Base-by-base conservation (phyloP, 64 coral and sea anemone species). In the Hydrozoanthus tunicans region DNA sequence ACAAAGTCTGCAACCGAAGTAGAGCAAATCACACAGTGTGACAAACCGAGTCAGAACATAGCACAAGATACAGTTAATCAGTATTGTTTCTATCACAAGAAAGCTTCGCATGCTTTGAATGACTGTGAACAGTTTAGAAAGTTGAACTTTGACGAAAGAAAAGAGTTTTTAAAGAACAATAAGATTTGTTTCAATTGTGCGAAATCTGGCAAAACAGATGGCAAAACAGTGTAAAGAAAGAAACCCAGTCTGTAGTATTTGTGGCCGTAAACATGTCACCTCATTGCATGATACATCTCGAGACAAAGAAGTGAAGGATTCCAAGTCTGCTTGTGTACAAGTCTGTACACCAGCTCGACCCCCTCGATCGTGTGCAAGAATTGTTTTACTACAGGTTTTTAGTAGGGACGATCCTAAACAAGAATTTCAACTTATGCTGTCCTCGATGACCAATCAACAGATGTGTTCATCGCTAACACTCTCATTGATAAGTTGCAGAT, bases 61-160 rank as follows among this genome's bases (percentile, higher is more conserved):
- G 5, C 55, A 23, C 58, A 72, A 8, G 7, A 23, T 24, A 62
- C 58, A 52, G 24, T 10, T 24, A 77, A 58, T 10, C 64, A 62
- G 9, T 80, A 93, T 51, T 91, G 89, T 64, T 94, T 94, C 71
- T 86, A 91, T 59, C 93, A 94, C 66, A 91, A 94, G 54, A 79
- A 7, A 20, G 59, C 23, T 27, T 82, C 51, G 10, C 80, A 94
- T 32, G 79, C 73, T 3, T 91, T 69, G 54, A 74, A 77, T 51
- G 93, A 94, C 25, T 91, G 81, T 65, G 93, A 94, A 86, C 81
- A 89, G 73, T 80, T 91, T 4, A 59, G 14, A 8, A 94, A 71
- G 62, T n/a, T 91, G 51, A 94, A 79, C 52, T 85, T 91, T 56
- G 89, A 86, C 5, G 60, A 85, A 64, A 73, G 64, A 12, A 94